Base-by-base conservation (phyloP, 2,797 vertebrate species). In the Tokudaia muenninki region DNA sequence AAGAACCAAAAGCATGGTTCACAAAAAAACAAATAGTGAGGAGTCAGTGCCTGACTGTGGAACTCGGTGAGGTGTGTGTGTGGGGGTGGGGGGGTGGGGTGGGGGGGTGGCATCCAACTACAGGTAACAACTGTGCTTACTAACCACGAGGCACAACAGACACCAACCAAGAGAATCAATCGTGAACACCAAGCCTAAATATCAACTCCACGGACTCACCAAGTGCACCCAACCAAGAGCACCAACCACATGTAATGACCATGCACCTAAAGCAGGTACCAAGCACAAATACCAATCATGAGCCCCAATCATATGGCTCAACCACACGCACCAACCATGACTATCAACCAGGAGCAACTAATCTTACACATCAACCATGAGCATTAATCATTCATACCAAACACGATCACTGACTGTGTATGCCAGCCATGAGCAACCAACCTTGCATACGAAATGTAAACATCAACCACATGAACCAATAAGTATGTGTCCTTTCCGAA, bases 1-100 rank as follows among this genome's bases (percentile, higher is more conserved):
- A 81, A 55, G 90, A 96, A 75, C 82, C 57, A 94, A 75, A 61
- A 52, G 55, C 74, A 92, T 41, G 55, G 93, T 61, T 93, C 26
- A 70, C 70, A 95, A 17, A 57, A 50, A 57, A 4, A 14, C 55
- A 57, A 57, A 57, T 57, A 57, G 14, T 57, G 55, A 57, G 55
- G 55, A 57, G 55, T 16, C 55, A 57, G 55, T 17, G 16, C 16
- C 55, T 52, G 83, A 89, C 47, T 6, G 19, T 4, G 83, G 90
- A 87, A 55, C 16, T 74, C 8, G 0, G 34, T 10, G 47, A n/a
- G 19, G 9, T 19, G 63, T 0, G 9, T 3, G 61, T n/a, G n/a
- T n/a, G n/a, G n/a, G n/a, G n/a, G n/a, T n/a, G n/a, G n/a, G n/a
- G n/a, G n/a, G n/a, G n/a, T n/a, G n/a, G n/a, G n/a, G n/a, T n/a